Conservation (phyloP, 2,113 vertebrate genomes). For the Caretta caretta region DNA sequence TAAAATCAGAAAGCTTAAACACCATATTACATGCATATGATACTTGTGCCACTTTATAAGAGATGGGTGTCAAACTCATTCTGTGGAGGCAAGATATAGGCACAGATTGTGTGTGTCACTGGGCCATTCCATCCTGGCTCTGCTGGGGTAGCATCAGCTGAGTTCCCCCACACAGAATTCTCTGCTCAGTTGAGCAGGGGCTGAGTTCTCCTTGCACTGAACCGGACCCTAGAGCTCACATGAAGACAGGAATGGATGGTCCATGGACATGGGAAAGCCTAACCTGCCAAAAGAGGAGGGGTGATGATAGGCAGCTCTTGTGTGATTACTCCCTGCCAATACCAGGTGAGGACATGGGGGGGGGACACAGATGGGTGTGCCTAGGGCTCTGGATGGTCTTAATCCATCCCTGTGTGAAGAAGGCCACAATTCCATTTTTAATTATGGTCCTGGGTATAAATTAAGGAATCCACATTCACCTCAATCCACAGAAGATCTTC, state of each 20-base stretch:
- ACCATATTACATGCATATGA: too few relatives aligned
- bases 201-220: neutral
- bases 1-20: neutral
- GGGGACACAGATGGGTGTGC: neutral
- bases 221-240: neutral
- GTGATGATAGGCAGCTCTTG: too few relatives aligned
- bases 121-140: too few relatives aligned
- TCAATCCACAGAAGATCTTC: too few relatives aligned
- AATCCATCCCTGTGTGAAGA: neutral
- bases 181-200: too few relatives aligned
- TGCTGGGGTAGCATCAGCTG: too few relatives aligned
- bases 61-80: neutral
- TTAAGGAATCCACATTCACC: too few relatives aligned
- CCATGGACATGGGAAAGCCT: neutral
- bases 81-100: neutral
- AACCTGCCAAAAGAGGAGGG: neutral
- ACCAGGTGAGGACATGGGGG: neutral
- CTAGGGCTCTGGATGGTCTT: neutral
- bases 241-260: neutral
- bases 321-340: neutral
- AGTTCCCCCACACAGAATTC: too few relatives aligned
- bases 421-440: neutral
- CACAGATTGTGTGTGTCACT: neutral
- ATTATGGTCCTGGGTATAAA: too few relatives aligned
- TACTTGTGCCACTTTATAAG: neutral